Conservation (phyloP, 2,797 vertebrate genomes). For the Catharus ustulatus region DNA sequence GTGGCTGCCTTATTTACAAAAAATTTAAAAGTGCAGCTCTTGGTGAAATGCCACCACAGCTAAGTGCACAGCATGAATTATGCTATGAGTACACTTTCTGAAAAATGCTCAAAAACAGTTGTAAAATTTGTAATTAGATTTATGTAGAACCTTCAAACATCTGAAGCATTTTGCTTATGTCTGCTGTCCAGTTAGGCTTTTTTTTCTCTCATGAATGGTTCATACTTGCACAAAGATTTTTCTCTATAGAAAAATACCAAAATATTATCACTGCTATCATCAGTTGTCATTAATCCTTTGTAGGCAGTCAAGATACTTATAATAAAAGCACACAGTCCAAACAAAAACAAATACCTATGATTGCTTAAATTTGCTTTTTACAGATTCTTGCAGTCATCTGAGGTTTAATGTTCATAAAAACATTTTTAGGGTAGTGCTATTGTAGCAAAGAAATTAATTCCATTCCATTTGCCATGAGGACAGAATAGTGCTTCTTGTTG, state of each 20-base stretch:
- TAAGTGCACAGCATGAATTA: neutral
- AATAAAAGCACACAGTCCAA: neutral
- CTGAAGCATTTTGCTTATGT: neutral
- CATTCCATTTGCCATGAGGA: neutral
- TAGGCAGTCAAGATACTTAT: neutral
- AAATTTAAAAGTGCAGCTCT: neutral
- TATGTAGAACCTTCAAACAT: neutral
- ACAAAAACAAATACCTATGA: neutral
- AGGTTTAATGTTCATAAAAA: neutral
- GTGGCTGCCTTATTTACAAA: neutral
- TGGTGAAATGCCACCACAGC: neutral
- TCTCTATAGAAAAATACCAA: neutral
- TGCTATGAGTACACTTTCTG: neutral
- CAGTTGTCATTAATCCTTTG: neutral
- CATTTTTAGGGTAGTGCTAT: neutral
- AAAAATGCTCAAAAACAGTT: neutral
- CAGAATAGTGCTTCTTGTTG: neutral
- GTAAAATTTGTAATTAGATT: neutral
- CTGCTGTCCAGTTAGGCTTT: neutral
- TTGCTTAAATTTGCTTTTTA: neutral
- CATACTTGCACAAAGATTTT: neutral
- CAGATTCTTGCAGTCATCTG: neutral
- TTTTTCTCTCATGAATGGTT: neutral
- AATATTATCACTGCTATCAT: neutral
- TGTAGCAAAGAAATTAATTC: neutral